phyloP scores from a whole-genome alignment of 2,797 vertebrate genomes.

The Notamacropus eugenii region DNA sequence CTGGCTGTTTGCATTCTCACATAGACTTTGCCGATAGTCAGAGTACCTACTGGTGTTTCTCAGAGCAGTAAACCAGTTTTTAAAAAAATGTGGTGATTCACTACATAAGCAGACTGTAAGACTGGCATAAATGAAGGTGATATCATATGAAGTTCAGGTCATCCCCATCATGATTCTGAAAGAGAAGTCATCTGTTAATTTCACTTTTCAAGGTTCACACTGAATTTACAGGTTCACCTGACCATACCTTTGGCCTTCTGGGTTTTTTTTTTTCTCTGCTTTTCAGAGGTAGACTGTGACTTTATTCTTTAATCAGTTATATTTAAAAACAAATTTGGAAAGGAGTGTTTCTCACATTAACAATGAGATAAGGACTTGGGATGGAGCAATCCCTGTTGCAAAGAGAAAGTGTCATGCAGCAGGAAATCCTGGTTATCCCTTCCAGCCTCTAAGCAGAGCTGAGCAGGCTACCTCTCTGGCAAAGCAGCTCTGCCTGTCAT shows the following conservation, averaged over 20 bases:
- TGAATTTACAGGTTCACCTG: background rate
- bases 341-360: constrained; percentile 78
- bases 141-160: constrained; percentile 32
- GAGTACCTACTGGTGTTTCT: constrained; percentile 70
- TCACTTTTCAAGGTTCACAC: background rate
- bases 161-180: background rate
- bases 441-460: constrained; percentile 75
- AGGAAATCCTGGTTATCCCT: constrained; percentile 86
- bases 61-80: constrained; percentile 74
- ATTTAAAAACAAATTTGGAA: constrained; percentile 80
- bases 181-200: background rate
- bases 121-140: constrained; percentile 42
- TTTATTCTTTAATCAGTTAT: constrained; percentile 76
- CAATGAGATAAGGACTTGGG: constrained; percentile 83
- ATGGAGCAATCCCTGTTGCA: constrained; percentile 83
- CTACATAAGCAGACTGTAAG: constrained; percentile 68
- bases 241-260: background rate
- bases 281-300: constrained; percentile 67
- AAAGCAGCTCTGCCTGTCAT: constrained; percentile 75
- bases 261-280: constrained; percentile 8
- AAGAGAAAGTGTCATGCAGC: constrained; percentile 84
- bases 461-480: constrained; percentile 73
- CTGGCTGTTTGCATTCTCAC: constrained; percentile 66
- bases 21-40: constrained; percentile 55
- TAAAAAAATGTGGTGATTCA: constrained; percentile 70